A percentile compares a stretch with the other conserved stretches of the same genome.
These are phyloP conservation scores for Microcebus ravelobensis DNA, from an alignment of 2,113 vertebrate genomes.

Conservation along the genomic window DNA sequence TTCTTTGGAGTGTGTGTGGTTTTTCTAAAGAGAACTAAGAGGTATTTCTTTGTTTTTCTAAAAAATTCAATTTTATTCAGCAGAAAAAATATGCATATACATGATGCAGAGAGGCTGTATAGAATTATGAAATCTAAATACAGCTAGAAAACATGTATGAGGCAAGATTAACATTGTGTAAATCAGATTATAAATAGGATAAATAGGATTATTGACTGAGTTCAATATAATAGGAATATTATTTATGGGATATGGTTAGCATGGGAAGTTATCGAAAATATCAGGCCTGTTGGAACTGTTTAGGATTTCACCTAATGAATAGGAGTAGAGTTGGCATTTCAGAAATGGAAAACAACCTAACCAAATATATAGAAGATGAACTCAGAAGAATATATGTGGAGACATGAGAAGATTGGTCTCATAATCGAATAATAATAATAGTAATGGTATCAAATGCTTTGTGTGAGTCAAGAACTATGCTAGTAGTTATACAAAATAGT, in stretches of 20 bases:
- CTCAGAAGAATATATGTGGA: background rate
- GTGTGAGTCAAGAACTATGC: background rate
- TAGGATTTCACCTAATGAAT: slow-evolving; percentile 12
- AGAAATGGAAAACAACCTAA: background rate
- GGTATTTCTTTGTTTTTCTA: background rate
- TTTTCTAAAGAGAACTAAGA: background rate
- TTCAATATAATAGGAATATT: background rate
- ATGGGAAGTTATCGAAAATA: background rate
- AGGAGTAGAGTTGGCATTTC: background rate
- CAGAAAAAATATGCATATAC: background rate
- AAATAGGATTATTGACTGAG: background rate
- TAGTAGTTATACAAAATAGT: background rate
- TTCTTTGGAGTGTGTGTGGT: background rate
- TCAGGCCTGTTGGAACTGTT: background rate
- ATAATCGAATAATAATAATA: background rate
- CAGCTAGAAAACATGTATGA: background rate
- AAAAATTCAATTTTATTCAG: background rate
- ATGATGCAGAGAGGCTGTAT: background rate
- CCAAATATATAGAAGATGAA: background rate
- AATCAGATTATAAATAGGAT: background rate
- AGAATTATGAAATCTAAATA: background rate
- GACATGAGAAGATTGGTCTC: background rate
- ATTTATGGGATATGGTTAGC: background rate
- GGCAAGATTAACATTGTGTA: background rate
- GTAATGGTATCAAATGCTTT: background rate